Percentiles rank a stretch among this genome's conserved stretches.
These are phyloP conservation scores for Umimayanthus kanabou DNA, from an alignment of 92 coral and sea anemone genomes.

Conservation along the genomic window DNA sequence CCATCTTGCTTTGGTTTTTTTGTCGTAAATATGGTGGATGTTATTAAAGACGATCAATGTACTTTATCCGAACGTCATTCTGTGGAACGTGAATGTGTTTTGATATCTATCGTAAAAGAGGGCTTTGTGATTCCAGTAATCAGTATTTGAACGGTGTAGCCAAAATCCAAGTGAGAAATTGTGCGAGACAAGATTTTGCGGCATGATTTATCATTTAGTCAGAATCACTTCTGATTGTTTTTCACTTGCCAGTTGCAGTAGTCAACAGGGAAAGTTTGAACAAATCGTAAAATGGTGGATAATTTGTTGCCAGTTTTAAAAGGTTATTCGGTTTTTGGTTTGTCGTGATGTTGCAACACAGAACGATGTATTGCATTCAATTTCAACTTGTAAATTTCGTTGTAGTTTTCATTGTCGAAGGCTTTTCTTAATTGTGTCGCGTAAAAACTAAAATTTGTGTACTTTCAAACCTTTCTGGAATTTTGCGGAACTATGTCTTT, in stretches of 20 bases:
- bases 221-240: background rate
- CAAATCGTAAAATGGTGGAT: background rate
- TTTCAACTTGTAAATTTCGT: background rate
- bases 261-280: background rate
- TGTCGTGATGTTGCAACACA: background rate
- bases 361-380: background rate
- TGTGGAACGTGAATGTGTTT: background rate
- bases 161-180: no score
- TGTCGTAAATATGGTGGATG: background rate
- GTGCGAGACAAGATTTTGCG: background rate
- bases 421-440: background rate
- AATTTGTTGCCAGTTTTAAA: no score
- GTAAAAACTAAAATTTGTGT: background rate
- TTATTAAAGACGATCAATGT: background rate
- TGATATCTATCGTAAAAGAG: background rate
- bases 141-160: background rate
- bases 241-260: background rate
- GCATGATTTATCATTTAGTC: background rate
- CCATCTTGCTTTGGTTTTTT: conserved; percentile 7
- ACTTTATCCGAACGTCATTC: background rate
- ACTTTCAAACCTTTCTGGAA: conserved; percentile 2
- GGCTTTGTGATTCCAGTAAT: background rate
- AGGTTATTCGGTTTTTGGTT: background rate
- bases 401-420: background rate
- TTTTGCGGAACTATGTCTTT: background rate